Conservation (phyloP, 2,888 invertebrate genomes). For the Eustalomyia histrio region DNA sequence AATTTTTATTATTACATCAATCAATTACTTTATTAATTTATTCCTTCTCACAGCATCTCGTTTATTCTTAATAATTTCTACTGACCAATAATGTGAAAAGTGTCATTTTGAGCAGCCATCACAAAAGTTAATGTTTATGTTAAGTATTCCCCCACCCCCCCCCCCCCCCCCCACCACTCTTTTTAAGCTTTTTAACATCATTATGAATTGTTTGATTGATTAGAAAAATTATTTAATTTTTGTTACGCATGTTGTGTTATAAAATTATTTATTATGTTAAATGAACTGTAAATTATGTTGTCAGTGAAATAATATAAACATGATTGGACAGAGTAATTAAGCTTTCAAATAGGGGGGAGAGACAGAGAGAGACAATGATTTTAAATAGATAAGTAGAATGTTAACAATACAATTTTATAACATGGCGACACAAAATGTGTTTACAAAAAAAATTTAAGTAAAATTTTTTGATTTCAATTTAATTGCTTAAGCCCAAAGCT, state of each 20-base stretch:
- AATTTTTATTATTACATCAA: not conserved
- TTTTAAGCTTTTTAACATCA: constrained; percentile 26
- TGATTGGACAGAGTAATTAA: constrained; percentile 60
- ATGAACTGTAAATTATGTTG: constrained; percentile 62
- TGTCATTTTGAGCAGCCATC: constrained; percentile 21
- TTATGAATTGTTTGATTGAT: constrained; percentile 63
- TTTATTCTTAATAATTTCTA: not conserved
- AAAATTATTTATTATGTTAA: constrained; percentile 54
- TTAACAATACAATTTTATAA: not conserved
- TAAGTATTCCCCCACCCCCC: constrained; percentile 1
- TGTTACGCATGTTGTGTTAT: constrained; percentile 19
- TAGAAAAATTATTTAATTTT: constrained; percentile 65
- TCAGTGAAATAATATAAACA: constrained; percentile 39
- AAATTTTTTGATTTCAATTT: too few relatives aligned
- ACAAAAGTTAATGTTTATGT: constrained; percentile 27
- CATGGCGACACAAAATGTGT: not conserved
- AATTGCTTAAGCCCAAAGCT: too few relatives aligned
- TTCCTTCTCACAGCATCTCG: not conserved
- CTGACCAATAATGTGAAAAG: constrained; percentile 34
- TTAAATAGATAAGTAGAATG: not conserved
- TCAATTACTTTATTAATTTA: not conserved
- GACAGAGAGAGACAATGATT: not conserved
- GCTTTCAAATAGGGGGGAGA: constrained; percentile 28
- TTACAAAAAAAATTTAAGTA: not conserved
- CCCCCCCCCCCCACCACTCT: too few relatives aligned